Evolutionary conservation across 2,113 vertebrate species (phyloP), one percentile per base, ranked within the genome.

Genomic region (Spermophilus dauricus): DNA sequence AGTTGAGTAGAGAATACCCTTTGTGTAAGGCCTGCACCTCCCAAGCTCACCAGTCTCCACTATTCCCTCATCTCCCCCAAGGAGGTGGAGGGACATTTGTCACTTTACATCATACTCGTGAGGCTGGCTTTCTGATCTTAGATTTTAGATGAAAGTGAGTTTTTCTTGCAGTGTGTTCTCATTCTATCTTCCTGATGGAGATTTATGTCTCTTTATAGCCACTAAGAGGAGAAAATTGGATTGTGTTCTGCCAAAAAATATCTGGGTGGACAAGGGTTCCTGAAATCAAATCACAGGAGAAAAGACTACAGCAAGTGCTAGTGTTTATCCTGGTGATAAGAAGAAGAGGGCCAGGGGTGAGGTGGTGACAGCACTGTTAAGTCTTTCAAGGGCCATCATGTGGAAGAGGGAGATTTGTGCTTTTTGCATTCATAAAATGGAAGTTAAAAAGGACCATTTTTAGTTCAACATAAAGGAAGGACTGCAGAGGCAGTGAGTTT

Each of bases 41-140:
- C 6, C 30, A 28, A 45, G 32, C 10, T 26, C 30, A 8, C 4
- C 63, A 13, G n/a, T 17, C 39, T 18, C 34, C 45, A 2, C 28
- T 32, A 4, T 4, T 34, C 51, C 34, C 17, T 53, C 5, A 0
- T 45, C 12, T 37, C 48, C 58, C 37, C 0, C 5, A 0, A 0
- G 0, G 48, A 63, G 14, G n/a, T 7, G 0, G 4, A 32, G 2
- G 61, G 53, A 8, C 1, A 4, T 28, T 10, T 61, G 10, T 32
- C 42, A 10, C 8, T 13, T 56, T 80, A 39, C 0, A 1, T 32
- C 13, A 12, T 17, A 18, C 17, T 26, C 17, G 61, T 11, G 24
- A 63, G 69, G 45, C 26, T 32, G 32, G 11, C 24, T 56, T 90
- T 26, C 56, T 61, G 78, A 67, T 37, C 39, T 42, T 48, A 48